A percentile compares a stretch with the other conserved stretches of the same genome.
These are phyloP conservation scores for Meriones psammophilus DNA, from an alignment of 2,797 vertebrate species.

Conservation along the genomic window DNA sequence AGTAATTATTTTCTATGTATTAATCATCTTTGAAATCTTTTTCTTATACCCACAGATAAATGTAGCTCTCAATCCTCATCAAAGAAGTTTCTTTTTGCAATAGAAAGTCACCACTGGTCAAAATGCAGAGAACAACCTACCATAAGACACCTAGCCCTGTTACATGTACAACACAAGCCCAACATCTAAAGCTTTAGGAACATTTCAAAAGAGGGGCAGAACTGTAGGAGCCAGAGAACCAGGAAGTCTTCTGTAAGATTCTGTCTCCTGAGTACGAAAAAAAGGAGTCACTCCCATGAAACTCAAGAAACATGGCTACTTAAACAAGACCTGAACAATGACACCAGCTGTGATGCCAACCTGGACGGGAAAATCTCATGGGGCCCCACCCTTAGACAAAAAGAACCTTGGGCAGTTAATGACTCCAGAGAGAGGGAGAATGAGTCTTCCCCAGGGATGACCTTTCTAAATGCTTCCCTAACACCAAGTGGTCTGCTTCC, in stretches of 20 bases:
- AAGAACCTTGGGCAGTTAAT: neutral
- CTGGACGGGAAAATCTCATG: too few species aligned
- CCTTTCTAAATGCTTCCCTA: neutral
- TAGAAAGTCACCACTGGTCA: neutral
- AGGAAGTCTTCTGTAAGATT: too few species aligned
- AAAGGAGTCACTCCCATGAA: too few species aligned
- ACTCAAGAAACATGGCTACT: too few species aligned
- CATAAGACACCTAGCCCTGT: neutral
- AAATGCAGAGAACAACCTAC: neutral
- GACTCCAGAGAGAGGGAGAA: neutral
- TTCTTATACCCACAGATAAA: too few species aligned
- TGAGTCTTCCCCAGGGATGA: neutral
- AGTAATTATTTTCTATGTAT: neutral
- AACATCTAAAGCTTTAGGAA: neutral
- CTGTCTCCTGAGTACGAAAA: too few species aligned
- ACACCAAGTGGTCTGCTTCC: neutral
- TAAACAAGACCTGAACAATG: too few species aligned
- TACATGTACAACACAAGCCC: neutral
- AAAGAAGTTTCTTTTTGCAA: neutral
- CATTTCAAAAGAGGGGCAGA: too few species aligned
- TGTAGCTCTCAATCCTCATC: neutral
- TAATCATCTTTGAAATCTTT: constrained; percentile 40
- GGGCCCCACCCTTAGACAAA: neutral
- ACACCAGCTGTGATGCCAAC: too few species aligned
- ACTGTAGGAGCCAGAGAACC: too few species aligned